Evolutionary conservation across 2,113 vertebrate species (phyloP).

Genomic region (Vireo altiloquus): DNA sequence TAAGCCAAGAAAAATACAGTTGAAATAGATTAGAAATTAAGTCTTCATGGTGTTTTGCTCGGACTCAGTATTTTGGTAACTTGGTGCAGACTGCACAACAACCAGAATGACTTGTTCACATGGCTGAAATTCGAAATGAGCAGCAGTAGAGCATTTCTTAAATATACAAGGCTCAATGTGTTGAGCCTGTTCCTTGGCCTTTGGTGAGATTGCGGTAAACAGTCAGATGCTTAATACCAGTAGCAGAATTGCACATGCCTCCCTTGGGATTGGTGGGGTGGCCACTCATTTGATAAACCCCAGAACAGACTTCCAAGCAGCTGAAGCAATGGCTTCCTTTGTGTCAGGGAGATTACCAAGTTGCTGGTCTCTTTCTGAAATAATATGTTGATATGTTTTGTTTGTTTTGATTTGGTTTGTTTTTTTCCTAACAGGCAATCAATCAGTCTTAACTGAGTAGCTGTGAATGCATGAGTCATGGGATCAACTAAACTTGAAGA

Average conservation of each 20-base stretch:
- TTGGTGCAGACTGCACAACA: neutral
- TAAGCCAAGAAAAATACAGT: neutral
- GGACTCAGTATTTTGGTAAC: neutral
- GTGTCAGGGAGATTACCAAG: neutral
- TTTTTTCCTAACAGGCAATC: neutral
- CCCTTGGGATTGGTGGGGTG: neutral
- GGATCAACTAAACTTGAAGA: neutral
- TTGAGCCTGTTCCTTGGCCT: neutral
- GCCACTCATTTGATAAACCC: neutral
- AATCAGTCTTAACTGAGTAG: neutral
- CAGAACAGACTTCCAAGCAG: neutral
- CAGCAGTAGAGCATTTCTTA: neutral
- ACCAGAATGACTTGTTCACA: neutral
- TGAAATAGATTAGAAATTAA: neutral
- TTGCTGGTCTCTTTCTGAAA: neutral
- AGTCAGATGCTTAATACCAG: neutral
- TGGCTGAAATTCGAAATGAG: neutral
- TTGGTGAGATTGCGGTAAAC: neutral
- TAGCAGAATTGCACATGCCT: neutral
- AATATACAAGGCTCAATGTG: neutral
- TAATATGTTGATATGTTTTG: neutral
- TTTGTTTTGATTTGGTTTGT: neutral
- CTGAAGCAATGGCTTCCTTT: neutral
- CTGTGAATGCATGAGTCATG: neutral
- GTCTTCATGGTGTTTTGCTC: neutral